A percentile compares a stretch with the other conserved stretches of the same genome.
Conservation (phyloP, 2,888 invertebrate genomes). For the Pyrgus malvae region DNA sequence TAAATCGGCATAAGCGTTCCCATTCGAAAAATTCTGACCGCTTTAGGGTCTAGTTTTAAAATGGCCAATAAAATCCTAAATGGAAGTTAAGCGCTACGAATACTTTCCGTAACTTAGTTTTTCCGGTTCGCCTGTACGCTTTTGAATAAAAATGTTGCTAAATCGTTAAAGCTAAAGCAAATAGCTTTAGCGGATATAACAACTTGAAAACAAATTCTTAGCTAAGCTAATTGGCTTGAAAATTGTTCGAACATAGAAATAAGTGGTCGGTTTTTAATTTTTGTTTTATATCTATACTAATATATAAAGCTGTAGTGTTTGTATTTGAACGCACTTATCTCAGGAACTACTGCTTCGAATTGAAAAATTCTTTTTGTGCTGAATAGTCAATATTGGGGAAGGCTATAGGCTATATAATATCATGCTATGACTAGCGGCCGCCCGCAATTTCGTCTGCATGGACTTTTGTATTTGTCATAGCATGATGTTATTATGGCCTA, state of each 20-base stretch:
- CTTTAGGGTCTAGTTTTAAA: not conserved
- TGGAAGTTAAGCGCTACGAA: not conserved
- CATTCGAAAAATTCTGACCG: not conserved
- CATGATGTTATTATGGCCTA: slow-evolving; percentile 31
- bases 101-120: slow-evolving; percentile 1
- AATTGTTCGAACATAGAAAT: not conserved
- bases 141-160: slow-evolving; percentile 8
- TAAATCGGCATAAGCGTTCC: not conserved
- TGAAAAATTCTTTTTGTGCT: no score
- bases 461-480: slow-evolving; percentile 41
- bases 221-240: slow-evolving; percentile 11
- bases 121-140: not conserved
- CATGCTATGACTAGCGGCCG: no score
- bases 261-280: not conserved
- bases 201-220: slow-evolving; percentile 7
- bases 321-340: not conserved
- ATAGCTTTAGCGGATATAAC: no score
- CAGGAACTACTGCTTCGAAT: slow-evolving; percentile 29
- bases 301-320: not conserved
- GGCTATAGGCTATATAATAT: no score
- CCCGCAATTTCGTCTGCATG: slow-evolving; percentile 42
- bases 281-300: not conserved
- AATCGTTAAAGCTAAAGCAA: slow-evolving; percentile 8
- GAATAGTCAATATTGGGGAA: no score
- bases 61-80: not conserved